Conservation (phyloP, 2,113 vertebrate species). For the Ciconia stormi region DNA sequence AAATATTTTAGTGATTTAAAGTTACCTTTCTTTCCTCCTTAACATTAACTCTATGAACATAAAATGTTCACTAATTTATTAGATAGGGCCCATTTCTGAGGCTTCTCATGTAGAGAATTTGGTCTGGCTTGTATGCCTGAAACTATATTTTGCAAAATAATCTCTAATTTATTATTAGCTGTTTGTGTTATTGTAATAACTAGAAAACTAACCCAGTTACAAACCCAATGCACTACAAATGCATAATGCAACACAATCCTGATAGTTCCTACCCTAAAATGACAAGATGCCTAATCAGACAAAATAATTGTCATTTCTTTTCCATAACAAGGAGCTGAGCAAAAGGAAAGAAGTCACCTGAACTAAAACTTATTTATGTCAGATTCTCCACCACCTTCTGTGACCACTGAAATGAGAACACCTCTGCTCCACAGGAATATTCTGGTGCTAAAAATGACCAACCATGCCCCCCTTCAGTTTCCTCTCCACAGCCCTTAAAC, state of each 20-base stretch:
- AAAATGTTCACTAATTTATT: neutral
- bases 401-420: neutral
- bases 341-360: neutral
- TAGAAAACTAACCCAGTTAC: neutral
- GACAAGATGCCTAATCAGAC: neutral
- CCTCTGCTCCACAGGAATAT: neutral
- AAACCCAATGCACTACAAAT: neutral
- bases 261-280: neutral
- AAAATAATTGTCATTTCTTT: neutral
- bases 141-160: neutral
- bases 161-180: neutral
- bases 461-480: neutral
- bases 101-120: neutral
- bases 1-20: neutral
- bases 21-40: neutral
- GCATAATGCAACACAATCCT: neutral
- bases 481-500: neutral
- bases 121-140: neutral
- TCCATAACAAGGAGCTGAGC: neutral
- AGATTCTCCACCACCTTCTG: neutral
- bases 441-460: neutral
- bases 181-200: neutral
- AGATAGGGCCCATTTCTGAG: neutral
- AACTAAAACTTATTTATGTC: neutral
- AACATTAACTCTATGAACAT: neutral